Base-by-base conservation (phyloP, 2,113 vertebrate species). In the Callopanchax toddi region DNA sequence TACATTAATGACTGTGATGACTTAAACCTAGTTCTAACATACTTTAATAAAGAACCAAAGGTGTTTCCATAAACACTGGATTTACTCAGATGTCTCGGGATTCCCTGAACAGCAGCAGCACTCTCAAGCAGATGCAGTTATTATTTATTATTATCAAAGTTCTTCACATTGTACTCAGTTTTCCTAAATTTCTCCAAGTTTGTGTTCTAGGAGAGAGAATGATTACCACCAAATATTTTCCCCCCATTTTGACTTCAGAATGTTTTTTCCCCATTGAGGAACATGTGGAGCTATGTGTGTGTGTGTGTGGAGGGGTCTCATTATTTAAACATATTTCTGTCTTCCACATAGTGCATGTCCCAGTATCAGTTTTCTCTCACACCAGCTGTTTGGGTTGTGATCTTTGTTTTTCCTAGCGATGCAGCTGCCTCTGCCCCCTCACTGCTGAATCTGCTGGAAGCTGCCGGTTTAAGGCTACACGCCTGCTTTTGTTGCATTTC, bases 221-320 rank as follows among this genome's bases (percentile, higher is more conserved):
- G 69, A 76, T 79, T 78, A 73, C 82, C 77, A 82, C 11, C 18
- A 65, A 57, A 79, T 79, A 43, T 77, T 69, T 53, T 67, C 75
- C 67, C 75, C 84, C 84, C 71, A 68, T 77, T 63, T n/a, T n/a
- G n/a, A n/a, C n/a, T n/a, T n/a, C n/a, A n/a, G n/a, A n/a, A n/a
- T 79, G 45, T 77, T 69, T 53, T 67, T 77, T 70, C 75, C 84
- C 84, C 71, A 68, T 77, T 63, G 22, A 70, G 67, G 67, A 68
- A 13, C 71, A 70, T 39, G 37, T 10, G 40, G 20, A 71, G 49
- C 20, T 60, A 37, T 64, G 69, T 60, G 32, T 55, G 76, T 55
- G 79, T 32, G 29, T 32, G 29, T 32, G 29, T 32, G 29, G n/a
- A n/a, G n/a, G n/a, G 4, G 7, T 29, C 26, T 29, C 23, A 53